These are phyloP conservation scores for Nixonia krombeini DNA, from an alignment of 1,140 invertebrate species.

Conservation along the genomic window DNA sequence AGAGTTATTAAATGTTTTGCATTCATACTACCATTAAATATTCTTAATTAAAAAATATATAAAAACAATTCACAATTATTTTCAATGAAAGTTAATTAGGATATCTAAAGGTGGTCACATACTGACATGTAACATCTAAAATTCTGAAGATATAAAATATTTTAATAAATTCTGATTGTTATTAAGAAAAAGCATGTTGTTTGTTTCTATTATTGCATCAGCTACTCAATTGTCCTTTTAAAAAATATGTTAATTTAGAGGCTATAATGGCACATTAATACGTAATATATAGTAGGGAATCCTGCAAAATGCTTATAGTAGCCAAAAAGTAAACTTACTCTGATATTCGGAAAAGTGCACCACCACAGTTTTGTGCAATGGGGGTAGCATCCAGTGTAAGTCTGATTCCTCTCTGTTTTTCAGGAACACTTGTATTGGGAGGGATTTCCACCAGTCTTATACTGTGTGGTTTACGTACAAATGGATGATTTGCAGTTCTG, in stretches of 20 bases:
- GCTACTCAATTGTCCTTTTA: no score
- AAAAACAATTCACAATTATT: conserved; percentile 4
- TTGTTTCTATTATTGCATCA: conserved; percentile 1
- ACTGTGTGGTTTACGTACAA: conserved; percentile 79
- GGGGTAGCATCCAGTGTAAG: conserved; percentile 72
- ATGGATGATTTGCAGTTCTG: conserved; percentile 73
- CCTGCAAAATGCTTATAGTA: no score
- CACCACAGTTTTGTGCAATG: conserved; percentile 68
- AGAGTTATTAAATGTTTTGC: no score
- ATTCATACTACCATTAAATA: conserved; percentile 49
- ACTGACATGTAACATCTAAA: no score
- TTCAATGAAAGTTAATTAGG: no score
- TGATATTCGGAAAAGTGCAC: conserved; percentile 73
- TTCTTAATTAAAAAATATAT: conserved; percentile 18
- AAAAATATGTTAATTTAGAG: conserved; percentile 1
- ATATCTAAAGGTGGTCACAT: no score
- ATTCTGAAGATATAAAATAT: no score
- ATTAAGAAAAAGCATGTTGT: background rate
- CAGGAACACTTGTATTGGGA: conserved; percentile 68
- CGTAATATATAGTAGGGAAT: background rate
- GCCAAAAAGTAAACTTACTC: conserved; percentile 70
- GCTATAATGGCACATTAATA: background rate
- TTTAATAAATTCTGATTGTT: no score
- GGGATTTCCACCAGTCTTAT: conserved; percentile 86
- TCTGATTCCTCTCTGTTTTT: conserved; percentile 74